A percentile compares a stretch with the other conserved stretches of the same genome.
phyloP scores from a whole-genome alignment of 1,140 invertebrate species.

The Sycophila sp. region DNA sequence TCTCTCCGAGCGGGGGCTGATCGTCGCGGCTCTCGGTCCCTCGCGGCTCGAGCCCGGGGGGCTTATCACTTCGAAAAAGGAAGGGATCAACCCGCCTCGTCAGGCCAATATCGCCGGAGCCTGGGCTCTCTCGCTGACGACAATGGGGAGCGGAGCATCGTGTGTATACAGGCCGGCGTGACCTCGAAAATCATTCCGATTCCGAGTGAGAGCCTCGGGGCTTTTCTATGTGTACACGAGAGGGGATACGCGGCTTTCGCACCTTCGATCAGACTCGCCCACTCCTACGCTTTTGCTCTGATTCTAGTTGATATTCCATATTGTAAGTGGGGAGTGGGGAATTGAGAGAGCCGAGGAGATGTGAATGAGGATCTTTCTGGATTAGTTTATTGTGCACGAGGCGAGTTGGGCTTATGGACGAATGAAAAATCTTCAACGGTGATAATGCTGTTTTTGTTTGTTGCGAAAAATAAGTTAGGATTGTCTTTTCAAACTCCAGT shows the following conservation, averaged over 20 bases:
- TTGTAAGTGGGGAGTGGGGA: background rate
- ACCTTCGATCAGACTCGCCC: no score
- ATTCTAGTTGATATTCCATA: background rate
- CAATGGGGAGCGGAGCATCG: background rate
- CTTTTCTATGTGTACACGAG: no score
- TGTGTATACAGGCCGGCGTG: no score
- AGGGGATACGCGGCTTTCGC: background rate
- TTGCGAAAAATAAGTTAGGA: no score
- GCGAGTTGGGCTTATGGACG: no score
- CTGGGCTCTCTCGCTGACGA: background rate
- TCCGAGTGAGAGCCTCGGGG: no score
- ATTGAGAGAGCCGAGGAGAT: background rate
- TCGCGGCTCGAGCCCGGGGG: constrained; percentile 1
- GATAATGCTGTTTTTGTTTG: no score
- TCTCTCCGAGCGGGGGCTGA: background rate
- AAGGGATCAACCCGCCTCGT: constrained; percentile 20
- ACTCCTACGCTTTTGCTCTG: no score
- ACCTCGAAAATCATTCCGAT: constrained; percentile 23
- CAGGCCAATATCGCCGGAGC: constrained; percentile 10
- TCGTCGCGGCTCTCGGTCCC: no score
- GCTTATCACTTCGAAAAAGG: constrained; percentile 15
- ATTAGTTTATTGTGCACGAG: no score
- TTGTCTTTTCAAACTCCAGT: no score
- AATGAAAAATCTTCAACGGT: no score
- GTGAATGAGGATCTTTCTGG: background rate